Evolutionary conservation across 2,113 vertebrate genomes (phyloP), one percentile per base, ranked within the genome.

Genomic region (Acanthisitta chloris): DNA sequence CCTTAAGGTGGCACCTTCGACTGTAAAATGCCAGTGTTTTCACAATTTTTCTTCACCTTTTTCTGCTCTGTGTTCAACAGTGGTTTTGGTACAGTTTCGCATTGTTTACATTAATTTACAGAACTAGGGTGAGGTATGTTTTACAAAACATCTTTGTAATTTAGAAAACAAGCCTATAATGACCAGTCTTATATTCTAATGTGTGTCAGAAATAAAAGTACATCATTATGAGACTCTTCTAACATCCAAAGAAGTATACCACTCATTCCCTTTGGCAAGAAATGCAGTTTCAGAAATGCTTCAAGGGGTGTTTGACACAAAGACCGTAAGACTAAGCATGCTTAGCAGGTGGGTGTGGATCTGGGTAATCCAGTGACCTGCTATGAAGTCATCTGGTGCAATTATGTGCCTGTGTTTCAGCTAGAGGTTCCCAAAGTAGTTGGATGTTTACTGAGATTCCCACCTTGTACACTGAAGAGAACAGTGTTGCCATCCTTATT

Each of bases 211-310:
- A 91, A 31, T 57, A 65, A 76, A 59, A 88, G 43, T n/a, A 38
- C 0, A 0, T 0, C 49, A 28, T 52, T 40, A 46, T 36, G 55
- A 69, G 54, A 40, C 31, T 65, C 5, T 8, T 36, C 9, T 58
- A 36, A 54, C 8, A 19, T 38, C 20, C 19, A 20, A 66, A 34
- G 33, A 64, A 43, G 23, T 26, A 8, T 40, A 55, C 20, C 8
- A n/a, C 72, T 72, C 31, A 20, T 69, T 85, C 4, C 7, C 12
- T 36, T 66, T 81, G 26, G 17, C 28, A 83, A 57, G 51, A 88
- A 83, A 84, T 33, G 23, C 25, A 12, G 29, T 81, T 92, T 70
- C n/a, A 33, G n/a, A 51, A 71, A 29, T 71, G 17, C 6, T 89
- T 94, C 14, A 78, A 17, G 4, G 45, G 31, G 4, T 48, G 19